Percentiles rank a stretch among this genome's conserved stretches.
phyloP scores from a whole-genome alignment of 2,888 invertebrate genomes.

The Caenorhabditis plicata region DNA sequence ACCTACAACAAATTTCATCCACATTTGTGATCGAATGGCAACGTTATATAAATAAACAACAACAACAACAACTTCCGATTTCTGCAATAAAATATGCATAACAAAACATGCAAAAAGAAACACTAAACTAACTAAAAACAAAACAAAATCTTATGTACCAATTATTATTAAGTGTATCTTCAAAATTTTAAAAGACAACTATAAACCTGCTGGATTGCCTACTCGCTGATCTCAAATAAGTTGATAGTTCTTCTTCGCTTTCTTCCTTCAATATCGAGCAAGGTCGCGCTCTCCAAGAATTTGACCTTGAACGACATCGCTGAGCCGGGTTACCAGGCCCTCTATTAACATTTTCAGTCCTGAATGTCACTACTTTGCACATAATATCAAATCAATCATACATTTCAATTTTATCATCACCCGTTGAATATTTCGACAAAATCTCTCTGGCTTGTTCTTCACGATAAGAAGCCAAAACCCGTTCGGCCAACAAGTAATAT shows the following conservation, averaged over 20 bases:
- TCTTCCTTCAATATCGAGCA: slow-evolving; percentile 73
- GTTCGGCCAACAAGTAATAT: slow-evolving; percentile 91
- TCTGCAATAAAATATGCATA: no score
- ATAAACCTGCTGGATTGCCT: slow-evolving; percentile 62
- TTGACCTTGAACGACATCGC: slow-evolving; percentile 52
- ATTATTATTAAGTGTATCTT: no score
- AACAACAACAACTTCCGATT: no score
- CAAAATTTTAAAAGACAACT: background rate
- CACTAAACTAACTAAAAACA: no score
- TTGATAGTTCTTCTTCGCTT: slow-evolving; percentile 76
- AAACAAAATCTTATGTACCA: no score
- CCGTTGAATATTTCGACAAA: slow-evolving; percentile 14
- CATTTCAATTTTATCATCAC: slow-evolving; percentile 6
- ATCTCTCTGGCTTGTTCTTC: slow-evolving; percentile 70
- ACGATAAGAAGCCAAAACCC: slow-evolving; percentile 77
- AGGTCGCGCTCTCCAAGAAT: slow-evolving; percentile 58
- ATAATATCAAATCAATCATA: background rate
- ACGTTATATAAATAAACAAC: no score
- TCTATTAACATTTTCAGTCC: background rate
- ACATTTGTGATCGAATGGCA: no score
- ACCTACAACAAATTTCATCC: slow-evolving; percentile 24
- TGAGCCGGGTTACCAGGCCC: slow-evolving; percentile 2
- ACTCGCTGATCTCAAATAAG: slow-evolving; percentile 63
- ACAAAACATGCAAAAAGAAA: no score
- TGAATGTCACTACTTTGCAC: background rate